These are phyloP conservation scores for Nomada flava DNA, from an alignment of 2,888 invertebrate species.

Conservation along the genomic window DNA sequence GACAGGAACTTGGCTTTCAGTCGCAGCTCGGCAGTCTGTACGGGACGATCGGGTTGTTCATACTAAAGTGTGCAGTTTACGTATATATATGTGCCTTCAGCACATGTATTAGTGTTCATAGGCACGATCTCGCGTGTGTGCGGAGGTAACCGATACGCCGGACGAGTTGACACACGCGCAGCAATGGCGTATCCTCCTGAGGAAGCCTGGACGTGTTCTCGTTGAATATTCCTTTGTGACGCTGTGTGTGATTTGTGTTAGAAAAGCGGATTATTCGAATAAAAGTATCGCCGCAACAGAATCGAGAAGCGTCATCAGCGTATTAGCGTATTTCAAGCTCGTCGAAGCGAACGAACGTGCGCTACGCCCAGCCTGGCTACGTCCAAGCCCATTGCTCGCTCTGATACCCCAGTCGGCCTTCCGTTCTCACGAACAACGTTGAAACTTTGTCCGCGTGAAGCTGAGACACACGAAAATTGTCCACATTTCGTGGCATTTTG, in stretches of 20 bases:
- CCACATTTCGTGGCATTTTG: not conserved
- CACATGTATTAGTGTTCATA: conserved; percentile 47
- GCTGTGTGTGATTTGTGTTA: conserved; percentile 47
- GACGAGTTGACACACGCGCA: conserved; percentile 62
- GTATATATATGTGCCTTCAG: conserved; percentile 31
- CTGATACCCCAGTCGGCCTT: not conserved
- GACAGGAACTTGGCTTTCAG: conserved; percentile 60
- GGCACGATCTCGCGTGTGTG: conserved; percentile 51
- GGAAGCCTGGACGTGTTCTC: conserved; percentile 52
- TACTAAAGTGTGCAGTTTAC: conserved; percentile 28
- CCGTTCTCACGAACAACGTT: conserved; percentile 24
- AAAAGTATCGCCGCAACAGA: conserved; percentile 9
- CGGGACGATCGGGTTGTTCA: conserved; percentile 66
- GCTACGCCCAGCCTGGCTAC: conserved; percentile 50
- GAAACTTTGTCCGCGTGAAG: not conserved
- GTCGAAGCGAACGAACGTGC: conserved; percentile 29
- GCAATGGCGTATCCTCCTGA: conserved; percentile 59
- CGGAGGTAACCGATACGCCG: conserved; percentile 56
- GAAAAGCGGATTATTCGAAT: conserved; percentile 7
- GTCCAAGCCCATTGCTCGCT: conserved; percentile 31
- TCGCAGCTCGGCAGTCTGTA: conserved; percentile 72
- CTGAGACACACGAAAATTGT: not conserved
- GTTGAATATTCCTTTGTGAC: conserved; percentile 43
- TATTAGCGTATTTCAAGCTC: conserved; percentile 7
- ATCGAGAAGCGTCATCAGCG: conserved; percentile 10